Evolutionary conservation across 2,797 vertebrate species (phyloP).

Genomic region (Lithobates sylvaticus): DNA sequence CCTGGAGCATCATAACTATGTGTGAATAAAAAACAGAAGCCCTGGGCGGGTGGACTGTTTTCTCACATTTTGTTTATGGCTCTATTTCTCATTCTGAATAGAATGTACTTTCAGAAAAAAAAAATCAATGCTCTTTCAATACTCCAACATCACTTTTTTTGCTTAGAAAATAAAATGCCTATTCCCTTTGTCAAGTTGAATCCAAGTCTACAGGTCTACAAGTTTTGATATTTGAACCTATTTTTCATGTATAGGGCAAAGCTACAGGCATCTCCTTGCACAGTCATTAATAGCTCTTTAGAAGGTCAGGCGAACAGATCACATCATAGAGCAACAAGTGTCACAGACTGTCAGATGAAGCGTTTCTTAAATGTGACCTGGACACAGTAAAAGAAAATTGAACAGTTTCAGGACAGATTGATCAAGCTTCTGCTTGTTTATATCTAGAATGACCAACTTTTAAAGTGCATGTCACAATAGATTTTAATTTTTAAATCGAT

Average conservation of each 20-base stretch:
- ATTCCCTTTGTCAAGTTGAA: background rate
- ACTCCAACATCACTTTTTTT: slow-evolving; percentile 47
- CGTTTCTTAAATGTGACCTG: slow-evolving; percentile 26
- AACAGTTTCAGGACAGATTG: background rate
- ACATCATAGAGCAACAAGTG: background rate
- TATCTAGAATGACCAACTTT: background rate
- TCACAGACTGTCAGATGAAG: slow-evolving; percentile 13
- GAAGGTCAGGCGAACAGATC: slow-evolving; percentile 11
- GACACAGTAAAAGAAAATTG: background rate
- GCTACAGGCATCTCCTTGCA: background rate
- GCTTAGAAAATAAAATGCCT: slow-evolving; percentile 64
- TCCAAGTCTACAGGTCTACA: slow-evolving; percentile 17
- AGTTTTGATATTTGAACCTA: background rate
- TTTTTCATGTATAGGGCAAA: background rate
- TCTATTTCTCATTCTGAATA: too few relatives aligned
- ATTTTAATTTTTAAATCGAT: background rate
- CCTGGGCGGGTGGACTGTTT: too few relatives aligned
- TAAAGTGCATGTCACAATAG: background rate
- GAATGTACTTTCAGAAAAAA: background rate
- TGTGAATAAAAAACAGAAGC: too few relatives aligned
- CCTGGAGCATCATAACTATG: too few relatives aligned
- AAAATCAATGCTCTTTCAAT: background rate
- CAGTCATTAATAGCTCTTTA: slow-evolving; percentile 25
- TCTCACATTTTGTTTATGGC: too few relatives aligned
- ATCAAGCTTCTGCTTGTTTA: background rate